These are phyloP conservation scores for Escarpia spicata DNA, from an alignment of 2,888 invertebrate species.

Conservation along the genomic window DNA sequence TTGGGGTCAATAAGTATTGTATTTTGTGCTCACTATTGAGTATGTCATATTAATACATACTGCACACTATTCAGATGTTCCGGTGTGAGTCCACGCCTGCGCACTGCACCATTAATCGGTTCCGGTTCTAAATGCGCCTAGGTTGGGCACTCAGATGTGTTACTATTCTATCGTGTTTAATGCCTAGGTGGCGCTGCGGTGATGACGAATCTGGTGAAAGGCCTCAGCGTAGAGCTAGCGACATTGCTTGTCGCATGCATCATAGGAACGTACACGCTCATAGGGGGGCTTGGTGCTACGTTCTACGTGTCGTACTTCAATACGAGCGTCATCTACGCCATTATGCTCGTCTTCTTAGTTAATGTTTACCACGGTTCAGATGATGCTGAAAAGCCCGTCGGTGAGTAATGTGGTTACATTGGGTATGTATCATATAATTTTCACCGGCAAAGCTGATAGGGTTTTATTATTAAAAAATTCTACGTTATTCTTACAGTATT, in stretches of 20 bases:
- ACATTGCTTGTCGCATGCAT: conserved; percentile 55
- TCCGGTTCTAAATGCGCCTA: too few relatives aligned
- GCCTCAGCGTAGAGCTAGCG: conserved; percentile 58
- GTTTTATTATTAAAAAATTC: neutral
- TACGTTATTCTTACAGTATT: too few relatives aligned
- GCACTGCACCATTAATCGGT: too few relatives aligned
- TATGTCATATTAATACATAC: neutral
- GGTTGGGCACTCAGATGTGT: neutral
- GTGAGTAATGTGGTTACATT: conserved; percentile 22
- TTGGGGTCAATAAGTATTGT: too few relatives aligned
- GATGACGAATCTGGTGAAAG: conserved; percentile 58
- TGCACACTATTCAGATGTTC: neutral
- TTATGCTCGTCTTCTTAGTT: conserved; percentile 60
- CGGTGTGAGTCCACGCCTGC: too few relatives aligned
- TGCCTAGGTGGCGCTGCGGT: conserved; percentile 56
- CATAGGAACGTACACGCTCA: conserved; percentile 61
- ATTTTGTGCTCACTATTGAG: too few relatives aligned
- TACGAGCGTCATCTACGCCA: conserved; percentile 60
- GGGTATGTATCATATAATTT: neutral
- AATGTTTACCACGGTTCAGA: conserved; percentile 45
- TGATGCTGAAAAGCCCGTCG: conserved; percentile 35
- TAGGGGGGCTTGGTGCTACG: conserved; percentile 63
- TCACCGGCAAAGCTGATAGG: neutral
- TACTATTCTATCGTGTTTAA: neutral
- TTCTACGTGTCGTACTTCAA: conserved; percentile 66